Percentiles rank a stretch among this genome's conserved stretches.
These are phyloP conservation scores for Montifringilla adamsi DNA, from an alignment of 2,113 vertebrate genomes.

Conservation along the genomic window DNA sequence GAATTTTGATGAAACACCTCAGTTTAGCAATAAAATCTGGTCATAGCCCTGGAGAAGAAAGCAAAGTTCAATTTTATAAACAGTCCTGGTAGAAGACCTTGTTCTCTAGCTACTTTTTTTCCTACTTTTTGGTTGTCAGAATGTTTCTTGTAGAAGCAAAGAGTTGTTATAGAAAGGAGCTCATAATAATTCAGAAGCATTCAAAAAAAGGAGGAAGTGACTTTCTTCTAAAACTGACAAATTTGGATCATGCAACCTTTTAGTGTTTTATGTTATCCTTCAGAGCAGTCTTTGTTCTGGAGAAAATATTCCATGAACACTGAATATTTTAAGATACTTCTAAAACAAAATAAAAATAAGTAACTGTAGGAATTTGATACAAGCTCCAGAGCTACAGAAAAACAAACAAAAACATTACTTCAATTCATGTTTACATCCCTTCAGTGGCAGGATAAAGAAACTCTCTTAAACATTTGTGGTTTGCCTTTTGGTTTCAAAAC, in stretches of 20 bases:
- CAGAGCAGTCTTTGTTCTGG: background rate
- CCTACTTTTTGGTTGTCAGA: slow-evolving; percentile 26
- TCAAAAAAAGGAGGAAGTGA: slow-evolving; percentile 2
- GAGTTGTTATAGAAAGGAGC: background rate
- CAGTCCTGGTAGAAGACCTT: slow-evolving; percentile 10
- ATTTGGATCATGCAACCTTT: background rate
- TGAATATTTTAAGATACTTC: background rate
- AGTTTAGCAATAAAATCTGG: background rate
- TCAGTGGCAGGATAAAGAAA: background rate
- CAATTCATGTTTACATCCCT: background rate
- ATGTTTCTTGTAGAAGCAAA: slow-evolving; percentile 47
- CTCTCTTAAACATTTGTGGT: background rate
- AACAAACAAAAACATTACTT: background rate
- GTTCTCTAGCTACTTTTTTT: slow-evolving; percentile 12
- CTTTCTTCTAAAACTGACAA: slow-evolving; percentile 16
- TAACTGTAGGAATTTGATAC: background rate
- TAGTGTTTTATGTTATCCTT: slow-evolving; percentile 13
- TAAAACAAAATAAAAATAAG: background rate
- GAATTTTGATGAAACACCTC: background rate
- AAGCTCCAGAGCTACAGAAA: background rate
- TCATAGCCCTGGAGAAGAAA: background rate
- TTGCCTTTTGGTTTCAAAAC: background rate
- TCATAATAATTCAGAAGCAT: background rate
- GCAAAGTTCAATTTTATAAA: slow-evolving; percentile 45
- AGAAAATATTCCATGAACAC: background rate